Evolutionary conservation across 2,797 vertebrate species (phyloP).

Genomic region (Lepidocolaptes lacrymiger): DNA sequence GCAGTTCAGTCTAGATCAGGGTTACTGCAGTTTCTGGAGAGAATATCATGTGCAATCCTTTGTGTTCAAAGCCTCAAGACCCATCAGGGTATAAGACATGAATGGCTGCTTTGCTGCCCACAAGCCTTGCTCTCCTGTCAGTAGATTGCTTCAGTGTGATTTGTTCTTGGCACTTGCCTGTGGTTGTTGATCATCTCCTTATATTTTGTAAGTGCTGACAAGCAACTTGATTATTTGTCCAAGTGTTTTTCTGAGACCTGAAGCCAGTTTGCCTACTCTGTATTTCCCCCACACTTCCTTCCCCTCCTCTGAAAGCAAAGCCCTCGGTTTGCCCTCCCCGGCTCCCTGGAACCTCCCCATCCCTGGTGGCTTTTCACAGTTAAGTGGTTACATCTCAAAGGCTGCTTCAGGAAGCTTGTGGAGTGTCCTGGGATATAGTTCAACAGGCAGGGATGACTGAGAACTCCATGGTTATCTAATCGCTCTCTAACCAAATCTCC

Average conservation of each 20-base stretch:
- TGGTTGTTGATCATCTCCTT: constrained; percentile 56
- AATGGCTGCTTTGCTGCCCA: not conserved
- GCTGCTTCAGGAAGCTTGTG: constrained; percentile 30
- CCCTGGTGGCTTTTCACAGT: not conserved
- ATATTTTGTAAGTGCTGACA: constrained; percentile 64
- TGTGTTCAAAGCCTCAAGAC: not conserved
- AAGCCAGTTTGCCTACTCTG: constrained; percentile 10
- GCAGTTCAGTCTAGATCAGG: not conserved
- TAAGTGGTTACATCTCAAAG: constrained; percentile 4
- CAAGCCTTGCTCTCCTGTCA: constrained; percentile 24
- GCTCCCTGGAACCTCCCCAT: constrained; percentile 16
- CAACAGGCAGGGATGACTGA: constrained; percentile 19
- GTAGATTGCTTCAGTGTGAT: constrained; percentile 29
- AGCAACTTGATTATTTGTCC: constrained; percentile 44
- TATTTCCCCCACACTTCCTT: not conserved
- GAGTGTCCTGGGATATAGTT: constrained; percentile 44
- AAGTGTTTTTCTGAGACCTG: constrained; percentile 50
- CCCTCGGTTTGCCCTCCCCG: not conserved
- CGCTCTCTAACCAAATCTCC: not conserved
- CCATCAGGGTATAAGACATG: not conserved
- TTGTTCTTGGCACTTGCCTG: constrained; percentile 59
- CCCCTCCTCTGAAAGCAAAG: not conserved
- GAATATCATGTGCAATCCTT: not conserved
- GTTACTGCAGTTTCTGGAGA: not conserved
- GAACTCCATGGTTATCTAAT: constrained; percentile 32